Conservation (phyloP, 2,113 vertebrate species). For the Cettia cetti region DNA sequence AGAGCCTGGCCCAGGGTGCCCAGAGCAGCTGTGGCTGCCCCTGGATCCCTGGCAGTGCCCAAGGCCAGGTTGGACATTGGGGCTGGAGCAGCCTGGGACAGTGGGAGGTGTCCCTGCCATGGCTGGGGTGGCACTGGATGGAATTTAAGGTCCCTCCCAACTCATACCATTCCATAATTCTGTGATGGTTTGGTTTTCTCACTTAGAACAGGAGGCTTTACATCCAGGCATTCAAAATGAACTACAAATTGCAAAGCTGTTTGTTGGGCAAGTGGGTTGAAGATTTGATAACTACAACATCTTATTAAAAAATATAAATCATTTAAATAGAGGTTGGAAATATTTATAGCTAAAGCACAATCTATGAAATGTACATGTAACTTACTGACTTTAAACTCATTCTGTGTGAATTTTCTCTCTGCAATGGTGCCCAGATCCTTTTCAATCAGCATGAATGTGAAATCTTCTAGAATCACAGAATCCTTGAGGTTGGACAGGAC, state of each 20-base stretch:
- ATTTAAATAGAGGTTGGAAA: background rate
- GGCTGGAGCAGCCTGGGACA: background rate
- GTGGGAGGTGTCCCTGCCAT: background rate
- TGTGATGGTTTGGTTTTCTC: background rate
- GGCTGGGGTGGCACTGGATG: too few species aligned
- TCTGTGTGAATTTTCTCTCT: background rate
- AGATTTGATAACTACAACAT: background rate
- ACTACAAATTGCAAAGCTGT: accelerated
- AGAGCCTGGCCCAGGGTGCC: background rate
- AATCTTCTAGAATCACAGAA: background rate
- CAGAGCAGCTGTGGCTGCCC: background rate
- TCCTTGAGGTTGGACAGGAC: background rate
- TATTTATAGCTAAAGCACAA: background rate
- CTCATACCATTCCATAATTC: too few species aligned
- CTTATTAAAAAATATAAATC: too few species aligned
- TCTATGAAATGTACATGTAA: background rate
- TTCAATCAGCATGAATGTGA: background rate
- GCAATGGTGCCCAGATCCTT: background rate
- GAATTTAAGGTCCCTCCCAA: accelerated
- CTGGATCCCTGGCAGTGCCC: background rate
- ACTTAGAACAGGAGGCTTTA: background rate
- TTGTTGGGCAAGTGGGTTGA: background rate
- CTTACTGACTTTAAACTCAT: background rate
- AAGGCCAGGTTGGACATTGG: background rate
- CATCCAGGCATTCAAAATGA: background rate